A percentile compares a stretch with the other conserved stretches of the same genome.
Evolutionary conservation across 2,113 vertebrate genomes (phyloP).

Genomic region (Macquaria australasica): DNA sequence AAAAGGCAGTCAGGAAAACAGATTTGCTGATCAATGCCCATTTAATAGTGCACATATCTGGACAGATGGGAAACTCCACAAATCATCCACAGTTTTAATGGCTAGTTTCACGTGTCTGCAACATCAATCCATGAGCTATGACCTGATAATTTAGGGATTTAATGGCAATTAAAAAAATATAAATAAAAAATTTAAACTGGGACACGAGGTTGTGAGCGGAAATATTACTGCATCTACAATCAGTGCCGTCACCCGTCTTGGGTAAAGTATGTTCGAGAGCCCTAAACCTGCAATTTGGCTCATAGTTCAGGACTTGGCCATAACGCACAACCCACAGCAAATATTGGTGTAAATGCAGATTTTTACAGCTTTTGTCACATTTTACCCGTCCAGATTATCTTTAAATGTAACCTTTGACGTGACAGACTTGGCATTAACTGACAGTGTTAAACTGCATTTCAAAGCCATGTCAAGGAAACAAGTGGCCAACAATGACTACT

Average conservation of each 20-base stretch:
- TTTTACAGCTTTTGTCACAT: not conserved
- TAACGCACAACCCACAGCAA: not conserved
- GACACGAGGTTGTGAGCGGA: too few relatives aligned
- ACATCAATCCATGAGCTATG: not conserved
- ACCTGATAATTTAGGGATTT: not conserved
- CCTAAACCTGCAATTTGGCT: not conserved
- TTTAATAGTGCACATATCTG: too few relatives aligned
- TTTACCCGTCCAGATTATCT: not conserved
- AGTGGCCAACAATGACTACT: not conserved
- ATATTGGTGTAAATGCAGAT: not conserved
- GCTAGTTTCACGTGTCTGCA: too few relatives aligned
- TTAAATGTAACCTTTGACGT: not conserved
- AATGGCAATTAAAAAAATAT: not conserved
- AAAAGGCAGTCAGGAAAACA: not conserved
- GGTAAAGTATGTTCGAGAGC: too few relatives aligned
- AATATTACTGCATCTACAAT: too few relatives aligned
- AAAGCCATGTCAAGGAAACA: not conserved
- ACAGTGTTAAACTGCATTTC: not conserved
- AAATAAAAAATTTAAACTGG: too few relatives aligned
- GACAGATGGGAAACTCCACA: not conserved
- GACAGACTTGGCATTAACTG: too few relatives aligned
- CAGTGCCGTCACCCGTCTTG: too few relatives aligned
- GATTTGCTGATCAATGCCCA: not conserved
- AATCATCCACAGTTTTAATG: not conserved
- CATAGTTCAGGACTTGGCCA: too few relatives aligned